phyloP scores from a whole-genome alignment of 2,113 vertebrate species.

The Malurus cyaneus region DNA sequence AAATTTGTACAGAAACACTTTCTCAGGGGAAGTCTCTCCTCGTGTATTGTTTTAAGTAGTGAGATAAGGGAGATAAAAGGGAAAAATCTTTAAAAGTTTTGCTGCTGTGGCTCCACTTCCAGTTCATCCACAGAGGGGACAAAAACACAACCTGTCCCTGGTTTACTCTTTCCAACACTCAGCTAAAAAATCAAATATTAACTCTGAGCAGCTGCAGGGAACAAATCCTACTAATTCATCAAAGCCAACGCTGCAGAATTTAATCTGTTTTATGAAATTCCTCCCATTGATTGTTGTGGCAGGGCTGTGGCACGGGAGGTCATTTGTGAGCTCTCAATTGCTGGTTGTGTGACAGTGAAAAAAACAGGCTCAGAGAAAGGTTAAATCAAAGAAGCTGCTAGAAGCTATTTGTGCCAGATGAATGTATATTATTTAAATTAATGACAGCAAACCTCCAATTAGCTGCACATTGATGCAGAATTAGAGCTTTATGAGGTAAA shows the following conservation, averaged over 20 bases:
- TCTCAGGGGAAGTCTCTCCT: background rate
- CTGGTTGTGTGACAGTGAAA: slow-evolving; percentile 29
- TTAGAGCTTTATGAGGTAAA: slow-evolving; percentile 34
- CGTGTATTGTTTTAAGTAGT: background rate
- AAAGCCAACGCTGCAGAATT: background rate
- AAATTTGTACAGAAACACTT: background rate
- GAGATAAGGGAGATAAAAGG: background rate
- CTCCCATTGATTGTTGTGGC: background rate
- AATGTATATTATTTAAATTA: slow-evolving; percentile 52
- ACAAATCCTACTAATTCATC: slow-evolving; percentile 4
- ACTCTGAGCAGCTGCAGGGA: background rate
- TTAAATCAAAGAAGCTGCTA: slow-evolving; percentile 56
- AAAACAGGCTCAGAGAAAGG: background rate
- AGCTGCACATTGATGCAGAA: background rate
- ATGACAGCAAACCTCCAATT: slow-evolving; percentile 52
- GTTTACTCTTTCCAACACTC: background rate
- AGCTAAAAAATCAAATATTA: slow-evolving; percentile 23
- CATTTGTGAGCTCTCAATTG: slow-evolving; percentile 47
- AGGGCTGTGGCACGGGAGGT: background rate
- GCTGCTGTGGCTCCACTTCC: background rate
- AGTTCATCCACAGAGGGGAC: background rate
- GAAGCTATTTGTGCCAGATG: background rate
- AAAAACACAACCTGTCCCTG: background rate
- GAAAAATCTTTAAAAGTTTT: background rate
- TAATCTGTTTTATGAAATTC: slow-evolving; percentile 32